Base-by-base conservation (phyloP, 2,797 vertebrate genomes). In the Chromis chromis region DNA sequence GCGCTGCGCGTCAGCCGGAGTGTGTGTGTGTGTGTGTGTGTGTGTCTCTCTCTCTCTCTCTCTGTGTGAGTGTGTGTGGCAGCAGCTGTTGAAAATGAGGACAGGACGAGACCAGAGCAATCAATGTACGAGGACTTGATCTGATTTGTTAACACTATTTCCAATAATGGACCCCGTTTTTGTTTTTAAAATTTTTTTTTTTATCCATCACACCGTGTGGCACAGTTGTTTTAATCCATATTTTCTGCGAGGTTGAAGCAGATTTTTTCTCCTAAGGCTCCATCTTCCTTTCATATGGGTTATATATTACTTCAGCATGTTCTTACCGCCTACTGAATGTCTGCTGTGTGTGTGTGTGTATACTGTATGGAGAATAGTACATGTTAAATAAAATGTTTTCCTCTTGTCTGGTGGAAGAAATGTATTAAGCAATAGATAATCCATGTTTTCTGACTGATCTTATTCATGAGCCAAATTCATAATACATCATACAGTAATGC, bases 41-140 rank as follows among this genome's bases (percentile, higher is more conserved):
- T 31, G 31, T 31, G 28, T 31, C 4, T 31, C 4, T 4, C 4
- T 31, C 28, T 31, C 28, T 31, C 28, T 31, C 28, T 31, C 60
- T 28, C 14, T 55, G 54, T 53, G 69, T 74, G 77, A 50, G 86
- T 71, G 84, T 81, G 88, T 89, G 87, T 83, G 87, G 70, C 84
- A 89, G 90, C 90, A 92, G 91, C 87, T 90, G 92, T 87, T 91
- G 83, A 89, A 88, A 91, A 92, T 71, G 86, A 90, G 87, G 86
- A 93, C 86, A 91, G 85, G 83, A 92, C 89, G 82, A 95, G 94
- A 94, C 94, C 91, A 93, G 89, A 95, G 93, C 94, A 94, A 94
- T 95, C 94, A 92, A 95, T 94, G 89, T 82, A 91, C 58, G 93
- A 93, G 84, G 90, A 82, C 82, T 85, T 89, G 92, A 92, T 93